Evolutionary conservation across 2,797 vertebrate genomes (phyloP).

Genomic region (Lagorchestes hirsutus): DNA sequence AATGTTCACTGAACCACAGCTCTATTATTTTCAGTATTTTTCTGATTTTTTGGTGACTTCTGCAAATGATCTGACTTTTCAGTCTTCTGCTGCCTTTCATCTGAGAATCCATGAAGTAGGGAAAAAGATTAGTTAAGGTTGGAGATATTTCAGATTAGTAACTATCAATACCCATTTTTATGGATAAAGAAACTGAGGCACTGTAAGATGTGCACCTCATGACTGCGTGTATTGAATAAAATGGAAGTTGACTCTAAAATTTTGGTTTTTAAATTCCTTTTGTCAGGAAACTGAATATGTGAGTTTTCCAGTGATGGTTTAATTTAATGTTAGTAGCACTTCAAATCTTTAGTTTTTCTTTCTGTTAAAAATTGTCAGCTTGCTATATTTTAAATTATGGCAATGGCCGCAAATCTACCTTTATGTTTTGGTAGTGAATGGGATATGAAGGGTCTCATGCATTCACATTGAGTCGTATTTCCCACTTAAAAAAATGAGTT

Average conservation of each 20-base stretch:
- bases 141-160: background rate
- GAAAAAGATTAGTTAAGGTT: conserved; percentile 24
- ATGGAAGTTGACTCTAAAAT: conserved; percentile 31
- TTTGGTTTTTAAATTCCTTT: conserved; percentile 33
- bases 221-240: conserved; percentile 36
- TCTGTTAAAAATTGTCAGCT: conserved; percentile 25
- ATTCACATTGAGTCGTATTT: background rate
- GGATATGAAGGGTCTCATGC: conserved; percentile 7
- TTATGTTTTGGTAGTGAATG: conserved; percentile 43
- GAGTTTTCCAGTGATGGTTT: background rate
- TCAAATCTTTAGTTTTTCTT: conserved; percentile 25
- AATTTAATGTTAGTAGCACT: background rate
- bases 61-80: conserved; percentile 36
- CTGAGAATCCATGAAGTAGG: background rate
- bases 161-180: background rate
- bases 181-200: conserved; percentile 7
- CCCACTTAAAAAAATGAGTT: conserved; percentile 8
- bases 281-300: conserved; percentile 28
- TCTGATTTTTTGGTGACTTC: conserved; percentile 44
- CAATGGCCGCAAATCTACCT: background rate
- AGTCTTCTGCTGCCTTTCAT: conserved; percentile 37
- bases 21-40: conserved; percentile 61
- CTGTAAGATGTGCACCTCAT: background rate
- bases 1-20: conserved; percentile 34
- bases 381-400: conserved; percentile 44